Evolutionary conservation across 23 tunicate species (phyloP).

Genomic region (Ciona savignyi): DNA sequence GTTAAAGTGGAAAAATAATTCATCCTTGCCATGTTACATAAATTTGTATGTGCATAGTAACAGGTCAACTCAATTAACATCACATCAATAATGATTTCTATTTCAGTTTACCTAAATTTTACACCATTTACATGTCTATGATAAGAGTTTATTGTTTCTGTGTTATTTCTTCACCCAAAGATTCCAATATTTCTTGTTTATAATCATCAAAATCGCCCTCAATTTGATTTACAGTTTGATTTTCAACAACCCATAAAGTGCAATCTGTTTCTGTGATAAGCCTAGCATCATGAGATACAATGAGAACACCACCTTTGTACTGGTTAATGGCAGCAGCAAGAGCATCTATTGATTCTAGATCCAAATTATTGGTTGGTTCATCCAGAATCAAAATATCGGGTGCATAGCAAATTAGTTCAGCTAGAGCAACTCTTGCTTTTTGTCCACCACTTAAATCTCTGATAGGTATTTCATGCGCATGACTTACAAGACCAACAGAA

Average conservation of each 20-base stretch:
- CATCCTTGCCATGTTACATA: too few relatives aligned
- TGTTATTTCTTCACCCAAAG: slow-evolving; percentile 87
- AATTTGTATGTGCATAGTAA: too few relatives aligned
- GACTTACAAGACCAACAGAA: slow-evolving; percentile 89
- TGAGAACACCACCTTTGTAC: slow-evolving; percentile 93
- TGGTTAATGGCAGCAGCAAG: slow-evolving; percentile 84
- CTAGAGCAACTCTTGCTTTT: slow-evolving; percentile 94
- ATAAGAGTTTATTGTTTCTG: too few relatives aligned
- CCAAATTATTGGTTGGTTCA: slow-evolving; percentile 95
- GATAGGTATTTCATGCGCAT: slow-evolving; percentile 96
- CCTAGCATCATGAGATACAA: slow-evolving; percentile 97
- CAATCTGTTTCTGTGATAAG: slow-evolving; percentile 94
- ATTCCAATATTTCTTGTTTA: slow-evolving; percentile 81
- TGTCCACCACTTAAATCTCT: slow-evolving; percentile 97
- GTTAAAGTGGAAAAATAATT: too few relatives aligned
- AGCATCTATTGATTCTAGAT: slow-evolving; percentile 95
- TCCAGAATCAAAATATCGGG: slow-evolving; percentile 93
- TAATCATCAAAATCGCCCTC: slow-evolving; percentile 98
- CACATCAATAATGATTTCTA: too few relatives aligned
- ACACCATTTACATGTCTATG: too few relatives aligned
- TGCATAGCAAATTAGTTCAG: slow-evolving; percentile 76
- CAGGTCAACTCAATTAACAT: too few relatives aligned
- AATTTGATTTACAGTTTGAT: slow-evolving; percentile 81
- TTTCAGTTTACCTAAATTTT: too few relatives aligned
- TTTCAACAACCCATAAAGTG: slow-evolving; percentile 91